phyloP scores from a whole-genome alignment of 2,113 vertebrate genomes.

The Passer montanus region DNA sequence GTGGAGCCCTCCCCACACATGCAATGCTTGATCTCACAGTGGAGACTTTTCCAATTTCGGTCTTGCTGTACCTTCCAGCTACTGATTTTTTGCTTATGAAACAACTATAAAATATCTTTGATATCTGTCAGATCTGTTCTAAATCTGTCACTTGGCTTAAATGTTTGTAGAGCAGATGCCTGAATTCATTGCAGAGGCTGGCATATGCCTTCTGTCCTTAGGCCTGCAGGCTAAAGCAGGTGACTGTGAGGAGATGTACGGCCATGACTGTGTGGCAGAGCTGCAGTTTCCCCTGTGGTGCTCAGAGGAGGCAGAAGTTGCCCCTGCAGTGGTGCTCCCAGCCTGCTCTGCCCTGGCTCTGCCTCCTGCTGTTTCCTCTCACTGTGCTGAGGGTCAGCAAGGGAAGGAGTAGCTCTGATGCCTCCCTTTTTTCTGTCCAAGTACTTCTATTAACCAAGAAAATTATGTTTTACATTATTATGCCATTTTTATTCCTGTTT shows the following conservation, averaged over 20 bases:
- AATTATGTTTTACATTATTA: not conserved
- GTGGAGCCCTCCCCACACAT: fast-evolving
- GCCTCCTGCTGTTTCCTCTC: not conserved
- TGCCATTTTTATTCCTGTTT: not conserved
- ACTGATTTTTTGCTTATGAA: not conserved
- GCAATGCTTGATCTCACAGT: not conserved
- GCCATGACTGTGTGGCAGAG: not conserved
- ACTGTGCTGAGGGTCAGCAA: not conserved
- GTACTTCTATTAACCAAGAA: not conserved
- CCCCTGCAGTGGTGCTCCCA: not conserved
- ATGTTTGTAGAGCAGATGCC: not conserved
- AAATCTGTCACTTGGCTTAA: not conserved
- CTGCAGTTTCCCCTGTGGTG: not conserved
- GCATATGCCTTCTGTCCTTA: not conserved
- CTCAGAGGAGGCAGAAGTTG: not conserved
- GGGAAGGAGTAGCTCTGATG: fast-evolving
- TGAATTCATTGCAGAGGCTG: not conserved
- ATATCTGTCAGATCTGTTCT: not conserved
- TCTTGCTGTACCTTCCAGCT: not conserved
- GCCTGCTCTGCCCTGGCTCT: fast-evolving
- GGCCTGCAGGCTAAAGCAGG: not conserved
- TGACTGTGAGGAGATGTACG: fast-evolving
- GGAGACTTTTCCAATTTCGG: not conserved
- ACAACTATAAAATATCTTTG: not conserved
- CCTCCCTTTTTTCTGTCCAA: not conserved